Conservation (phyloP, 2,888 invertebrate species). For the Standfussiana lucernea region DNA sequence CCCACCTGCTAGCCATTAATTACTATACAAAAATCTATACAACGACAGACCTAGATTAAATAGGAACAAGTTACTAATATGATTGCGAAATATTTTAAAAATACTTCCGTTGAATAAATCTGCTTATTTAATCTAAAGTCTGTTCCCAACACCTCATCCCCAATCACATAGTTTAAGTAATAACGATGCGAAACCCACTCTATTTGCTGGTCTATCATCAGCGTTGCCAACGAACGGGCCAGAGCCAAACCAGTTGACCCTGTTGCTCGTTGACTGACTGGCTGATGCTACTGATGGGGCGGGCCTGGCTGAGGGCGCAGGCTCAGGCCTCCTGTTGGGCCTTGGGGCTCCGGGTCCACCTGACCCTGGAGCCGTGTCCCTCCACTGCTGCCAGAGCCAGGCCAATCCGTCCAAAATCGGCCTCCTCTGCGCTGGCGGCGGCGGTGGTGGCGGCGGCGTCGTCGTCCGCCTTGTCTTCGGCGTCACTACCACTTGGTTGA, state of each 20-base stretch:
- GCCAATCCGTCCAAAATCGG: constrained; percentile 90
- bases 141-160: constrained; percentile 85
- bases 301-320: constrained; percentile 76
- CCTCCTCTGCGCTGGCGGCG: constrained; percentile 86
- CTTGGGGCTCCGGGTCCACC: constrained; percentile 72
- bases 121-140: constrained; percentile 85
- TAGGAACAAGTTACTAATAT: constrained; percentile 78
- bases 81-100: constrained; percentile 54
- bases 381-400: constrained; percentile 91
- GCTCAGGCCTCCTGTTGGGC: constrained; percentile 76
- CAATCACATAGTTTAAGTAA: constrained; percentile 87
- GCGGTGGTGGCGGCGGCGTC: constrained; percentile 79
- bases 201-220: constrained; percentile 84
- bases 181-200: constrained; percentile 89
- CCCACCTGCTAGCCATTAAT: constrained; percentile 69
- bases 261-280: constrained; percentile 75
- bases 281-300: constrained; percentile 76
- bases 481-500: constrained; percentile 91
- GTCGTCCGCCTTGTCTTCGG: constrained; percentile 87
- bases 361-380: constrained; percentile 87
- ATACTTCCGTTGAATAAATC: constrained; percentile 52
- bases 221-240: constrained; percentile 89
- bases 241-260: constrained; percentile 88
- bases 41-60: constrained; percentile 83
- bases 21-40: constrained; percentile 75